Evolutionary conservation across 2,797 vertebrate species (phyloP).

Genomic region (Urocyon cinereoargenteus): DNA sequence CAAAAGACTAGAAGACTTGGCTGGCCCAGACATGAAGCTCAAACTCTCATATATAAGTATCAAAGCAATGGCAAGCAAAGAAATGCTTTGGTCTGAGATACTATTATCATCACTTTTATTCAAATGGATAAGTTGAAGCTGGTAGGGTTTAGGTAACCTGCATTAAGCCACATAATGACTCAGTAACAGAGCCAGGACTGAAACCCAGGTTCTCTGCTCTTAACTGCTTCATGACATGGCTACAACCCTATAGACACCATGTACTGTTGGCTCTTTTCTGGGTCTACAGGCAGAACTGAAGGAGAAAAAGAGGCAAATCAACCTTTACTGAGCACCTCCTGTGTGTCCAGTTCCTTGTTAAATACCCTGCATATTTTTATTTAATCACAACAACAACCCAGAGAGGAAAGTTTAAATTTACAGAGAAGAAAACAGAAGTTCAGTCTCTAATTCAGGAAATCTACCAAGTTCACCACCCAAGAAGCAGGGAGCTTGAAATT

Average conservation of each 20-base stretch:
- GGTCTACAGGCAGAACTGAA: not conserved
- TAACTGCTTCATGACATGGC: not conserved
- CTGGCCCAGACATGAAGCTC: not conserved
- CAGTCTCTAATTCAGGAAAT: not conserved
- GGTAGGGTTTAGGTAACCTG: not conserved
- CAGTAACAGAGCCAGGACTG: not conserved
- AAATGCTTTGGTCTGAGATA: not conserved
- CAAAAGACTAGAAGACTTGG: not conserved
- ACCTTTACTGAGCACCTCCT: not conserved
- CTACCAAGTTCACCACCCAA: not conserved
- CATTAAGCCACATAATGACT: not conserved
- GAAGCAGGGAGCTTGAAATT: not conserved
- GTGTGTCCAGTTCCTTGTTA: not conserved
- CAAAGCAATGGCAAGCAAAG: not conserved
- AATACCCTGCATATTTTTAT: not conserved
- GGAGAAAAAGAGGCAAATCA: not conserved
- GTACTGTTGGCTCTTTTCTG: not conserved
- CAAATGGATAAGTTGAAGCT: not conserved
- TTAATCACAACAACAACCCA: not conserved
- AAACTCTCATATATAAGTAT: not conserved
- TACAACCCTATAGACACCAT: not conserved
- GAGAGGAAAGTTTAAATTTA: not conserved
- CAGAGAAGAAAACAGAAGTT: not conserved
- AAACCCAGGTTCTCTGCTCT: not conserved
- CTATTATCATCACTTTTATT: not conserved